These are phyloP conservation scores for Ailuropoda melanoleuca DNA, from an alignment of 2,113 vertebrate genomes.

Conservation along the genomic window DNA sequence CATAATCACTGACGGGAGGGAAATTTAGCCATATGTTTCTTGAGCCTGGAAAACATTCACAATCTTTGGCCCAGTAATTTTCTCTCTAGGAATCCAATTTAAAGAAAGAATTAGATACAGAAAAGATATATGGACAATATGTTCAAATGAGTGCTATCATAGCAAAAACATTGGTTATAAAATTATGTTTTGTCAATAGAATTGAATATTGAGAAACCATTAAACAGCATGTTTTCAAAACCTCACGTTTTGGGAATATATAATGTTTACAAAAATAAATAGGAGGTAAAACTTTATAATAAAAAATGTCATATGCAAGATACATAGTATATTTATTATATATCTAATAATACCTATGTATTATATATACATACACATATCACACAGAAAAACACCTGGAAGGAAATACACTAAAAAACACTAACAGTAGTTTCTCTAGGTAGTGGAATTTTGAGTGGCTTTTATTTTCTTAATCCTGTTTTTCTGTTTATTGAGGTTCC, in stretches of 20 bases:
- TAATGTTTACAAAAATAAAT: neutral
- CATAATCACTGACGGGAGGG: neutral
- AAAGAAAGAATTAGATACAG: neutral
- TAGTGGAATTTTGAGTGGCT: neutral
- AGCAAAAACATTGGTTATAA: neutral
- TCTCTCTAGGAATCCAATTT: neutral
- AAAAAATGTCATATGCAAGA: neutral
- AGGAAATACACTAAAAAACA: neutral
- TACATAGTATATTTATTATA: neutral
- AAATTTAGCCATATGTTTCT: neutral
- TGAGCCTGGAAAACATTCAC: neutral
- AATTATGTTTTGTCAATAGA: neutral
- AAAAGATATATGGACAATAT: neutral
- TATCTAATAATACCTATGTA: neutral
- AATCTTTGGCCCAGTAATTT: neutral
- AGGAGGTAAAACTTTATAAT: neutral
- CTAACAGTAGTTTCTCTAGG: neutral
- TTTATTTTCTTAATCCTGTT: neutral
- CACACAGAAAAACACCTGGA: neutral
- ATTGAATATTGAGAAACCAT: neutral
- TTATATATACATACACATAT: neutral
- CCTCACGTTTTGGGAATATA: neutral
- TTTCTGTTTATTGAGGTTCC: neutral
- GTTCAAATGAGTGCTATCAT: neutral
- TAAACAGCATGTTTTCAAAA: neutral